Percentiles rank a stretch among this genome's conserved stretches.
Conservation (phyloP, 1,140 invertebrate species). For the Luehdorfia chinensis region DNA sequence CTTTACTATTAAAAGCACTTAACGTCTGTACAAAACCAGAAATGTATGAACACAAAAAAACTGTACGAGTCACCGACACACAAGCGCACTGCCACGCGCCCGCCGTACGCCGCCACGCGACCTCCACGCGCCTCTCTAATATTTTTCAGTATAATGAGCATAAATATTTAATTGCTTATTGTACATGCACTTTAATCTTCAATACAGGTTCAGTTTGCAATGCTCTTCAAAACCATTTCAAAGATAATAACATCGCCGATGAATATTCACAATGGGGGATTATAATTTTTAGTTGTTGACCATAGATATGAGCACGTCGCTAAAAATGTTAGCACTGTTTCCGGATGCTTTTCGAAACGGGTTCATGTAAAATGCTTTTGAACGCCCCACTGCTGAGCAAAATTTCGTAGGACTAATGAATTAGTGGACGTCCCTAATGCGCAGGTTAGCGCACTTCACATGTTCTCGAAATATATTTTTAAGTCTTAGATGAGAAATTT, state of each 20-base stretch:
- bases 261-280: background rate
- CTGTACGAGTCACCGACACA: background rate
- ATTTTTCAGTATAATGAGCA: conserved; percentile 15
- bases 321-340: too few relatives aligned
- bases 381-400: too few relatives aligned
- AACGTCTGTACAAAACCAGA: conserved; percentile 11
- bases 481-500: too few relatives aligned
- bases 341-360: too few relatives aligned
- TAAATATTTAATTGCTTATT: conserved; percentile 17
- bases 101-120: background rate
- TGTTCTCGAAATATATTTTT: too few relatives aligned
- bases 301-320: too few relatives aligned
- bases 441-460: too few relatives aligned
- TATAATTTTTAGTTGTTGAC: too few relatives aligned
- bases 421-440: too few relatives aligned
- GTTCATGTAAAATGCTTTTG: too few relatives aligned
- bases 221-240: conserved; percentile 6
- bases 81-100: conserved; percentile 5
- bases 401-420: too few relatives aligned
- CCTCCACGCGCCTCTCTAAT: conserved; percentile 6
- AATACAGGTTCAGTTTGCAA: background rate
- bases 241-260: background rate
- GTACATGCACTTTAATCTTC: conserved; percentile 15
- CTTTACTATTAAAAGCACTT: conserved; percentile 14
- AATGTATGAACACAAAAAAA: background rate